Evolutionary conservation across 2,888 invertebrate species (phyloP).

Genomic region (Willowsia nigromaculata): DNA sequence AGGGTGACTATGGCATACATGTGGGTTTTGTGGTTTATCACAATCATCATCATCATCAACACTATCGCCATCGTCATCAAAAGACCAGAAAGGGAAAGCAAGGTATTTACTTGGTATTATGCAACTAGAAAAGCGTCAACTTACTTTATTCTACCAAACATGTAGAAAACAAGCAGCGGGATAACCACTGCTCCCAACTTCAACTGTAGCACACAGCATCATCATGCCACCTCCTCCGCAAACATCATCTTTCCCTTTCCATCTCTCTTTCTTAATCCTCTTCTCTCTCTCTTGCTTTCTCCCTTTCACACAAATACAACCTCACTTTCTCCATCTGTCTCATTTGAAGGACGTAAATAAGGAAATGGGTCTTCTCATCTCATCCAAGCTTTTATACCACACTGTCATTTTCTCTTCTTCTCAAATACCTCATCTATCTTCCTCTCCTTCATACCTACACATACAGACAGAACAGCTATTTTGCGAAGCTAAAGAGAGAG

Average conservation of each 20-base stretch:
- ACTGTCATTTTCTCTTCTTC: conserved; percentile 37
- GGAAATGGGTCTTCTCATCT: conserved; percentile 76
- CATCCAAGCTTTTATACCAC: conserved; percentile 56
- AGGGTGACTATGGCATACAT: conserved; percentile 50
- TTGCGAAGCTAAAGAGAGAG: neutral
- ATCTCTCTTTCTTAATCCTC: conserved; percentile 60
- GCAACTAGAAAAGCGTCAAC: conserved; percentile 72
- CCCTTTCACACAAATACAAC: neutral
- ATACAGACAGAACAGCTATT: neutral
- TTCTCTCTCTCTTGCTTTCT: conserved; percentile 12
- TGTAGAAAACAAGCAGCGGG: conserved; percentile 7
- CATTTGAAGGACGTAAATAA: conserved; percentile 75
- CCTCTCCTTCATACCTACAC: neutral
- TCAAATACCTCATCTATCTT: conserved; percentile 35
- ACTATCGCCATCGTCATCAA: neutral
- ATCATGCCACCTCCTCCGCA: neutral
- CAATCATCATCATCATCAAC: conserved; percentile 33
- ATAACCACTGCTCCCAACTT: conserved; percentile 13
- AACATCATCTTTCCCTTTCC: neutral
- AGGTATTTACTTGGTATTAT: conserved; percentile 59
- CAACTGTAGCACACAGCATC: neutral
- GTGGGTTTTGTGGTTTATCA: conserved; percentile 70
- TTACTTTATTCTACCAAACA: conserved; percentile 49
- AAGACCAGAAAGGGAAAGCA: conserved; percentile 18
- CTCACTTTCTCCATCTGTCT: conserved; percentile 51